Evolutionary conservation across 2,797 vertebrate genomes (phyloP), one percentile per base, ranked within the genome.

Genomic region (Phoeniculus purpureus): DNA sequence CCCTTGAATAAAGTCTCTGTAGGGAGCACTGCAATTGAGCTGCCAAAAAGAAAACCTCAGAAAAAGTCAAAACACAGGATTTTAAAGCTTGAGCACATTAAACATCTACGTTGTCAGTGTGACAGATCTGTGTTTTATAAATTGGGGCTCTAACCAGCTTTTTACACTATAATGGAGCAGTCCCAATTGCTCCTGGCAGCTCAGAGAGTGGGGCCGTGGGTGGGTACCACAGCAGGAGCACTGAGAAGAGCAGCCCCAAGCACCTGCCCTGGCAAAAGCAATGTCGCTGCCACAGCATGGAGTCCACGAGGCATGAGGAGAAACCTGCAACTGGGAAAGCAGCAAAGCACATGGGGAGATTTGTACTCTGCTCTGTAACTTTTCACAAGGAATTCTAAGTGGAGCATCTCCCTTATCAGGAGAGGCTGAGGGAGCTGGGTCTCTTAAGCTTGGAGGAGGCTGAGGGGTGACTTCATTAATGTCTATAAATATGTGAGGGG

Each of bases 61-160:
- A 56, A 83, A 91, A 87, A 95, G 87, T 94, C 81, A 95, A 94
- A 94, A 45, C 71, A 96, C 25, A 29, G 0, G 0, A 59, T 76
- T 87, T 81, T 76, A 74, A 70, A 94, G 58, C 61, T 51, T 47
- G 29, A 83, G 76, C 31, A n/a, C 68, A 83, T 79, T 60, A 67
- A 70, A 93, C 89, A 81, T 70, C 32, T 40, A 81, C 58, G 65
- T 5, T 67, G 68, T 27, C 70, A 52, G 22, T 43, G 54, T 84
- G 89, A 88, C 81, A 89, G 90, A 59, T 85, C 50, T 74, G 43
- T 87, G 54, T 77, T 92, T 92, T 89, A 94, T 77, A 87, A 86
- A 68, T 48, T 72, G 94, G 59, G 17, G 13, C 60, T 85, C 72
- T 86, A 89, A 61, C 23, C 32, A 83, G 50, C 47, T 89, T 75